phyloP scores from a whole-genome alignment of 1,140 invertebrate species.

The Zophobas atratus region DNA sequence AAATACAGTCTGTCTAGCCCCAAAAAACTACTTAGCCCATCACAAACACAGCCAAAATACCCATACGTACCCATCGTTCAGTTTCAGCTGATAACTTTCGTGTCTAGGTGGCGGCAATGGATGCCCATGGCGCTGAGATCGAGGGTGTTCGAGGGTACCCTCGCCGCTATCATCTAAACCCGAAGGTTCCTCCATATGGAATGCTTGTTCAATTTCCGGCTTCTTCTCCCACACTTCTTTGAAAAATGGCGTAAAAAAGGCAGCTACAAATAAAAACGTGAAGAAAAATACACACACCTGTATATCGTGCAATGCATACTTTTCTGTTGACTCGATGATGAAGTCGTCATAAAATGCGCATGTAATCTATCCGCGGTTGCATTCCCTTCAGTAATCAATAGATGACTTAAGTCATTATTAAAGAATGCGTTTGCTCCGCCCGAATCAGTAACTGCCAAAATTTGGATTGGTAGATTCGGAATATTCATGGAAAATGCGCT shows the following conservation, averaged over 20 bases:
- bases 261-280: slow-evolving; percentile 73
- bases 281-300: neutral
- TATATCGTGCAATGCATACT: slow-evolving; percentile 71
- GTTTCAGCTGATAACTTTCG: slow-evolving; percentile 79
- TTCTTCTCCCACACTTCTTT: slow-evolving; percentile 97
- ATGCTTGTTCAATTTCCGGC: slow-evolving; percentile 93
- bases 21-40: neutral
- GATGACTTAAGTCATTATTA: slow-evolving; percentile 89
- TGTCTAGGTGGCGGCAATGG: slow-evolving; percentile 78
- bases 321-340: slow-evolving; percentile 86
- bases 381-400: slow-evolving; percentile 94
- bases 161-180: slow-evolving; percentile 79
- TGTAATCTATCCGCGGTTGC: slow-evolving; percentile 92
- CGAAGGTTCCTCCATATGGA: slow-evolving; percentile 89
- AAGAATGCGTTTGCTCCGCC: slow-evolving; percentile 91
- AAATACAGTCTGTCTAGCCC: neutral
- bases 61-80: slow-evolving; percentile 74
- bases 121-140: slow-evolving; percentile 65
- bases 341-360: slow-evolving; percentile 93
- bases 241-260: slow-evolving; percentile 96
- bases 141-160: slow-evolving; percentile 79
- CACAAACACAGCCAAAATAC: neutral
- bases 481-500: slow-evolving; percentile 96
- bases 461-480: slow-evolving; percentile 94
- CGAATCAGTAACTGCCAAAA: slow-evolving; percentile 92